These are phyloP conservation scores for Andrena camellia DNA, from an alignment of 2,888 invertebrate genomes.

Conservation along the genomic window DNA sequence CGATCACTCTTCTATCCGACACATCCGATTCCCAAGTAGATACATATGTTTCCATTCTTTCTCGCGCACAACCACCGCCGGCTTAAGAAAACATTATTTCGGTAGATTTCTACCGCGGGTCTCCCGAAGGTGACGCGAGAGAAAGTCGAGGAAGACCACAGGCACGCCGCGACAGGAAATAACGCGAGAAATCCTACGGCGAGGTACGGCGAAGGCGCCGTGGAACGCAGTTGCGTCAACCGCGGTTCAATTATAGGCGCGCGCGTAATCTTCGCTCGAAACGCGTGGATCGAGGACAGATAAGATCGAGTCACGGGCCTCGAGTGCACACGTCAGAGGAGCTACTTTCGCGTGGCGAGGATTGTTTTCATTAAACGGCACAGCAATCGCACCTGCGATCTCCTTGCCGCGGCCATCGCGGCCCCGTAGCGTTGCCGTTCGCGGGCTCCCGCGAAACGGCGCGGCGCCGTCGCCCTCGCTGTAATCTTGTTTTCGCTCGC, in stretches of 20 bases:
- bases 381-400: conserved; percentile 19
- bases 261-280: neutral
- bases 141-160: neutral
- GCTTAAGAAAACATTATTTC: neutral
- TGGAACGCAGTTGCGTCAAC: neutral
- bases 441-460: neutral
- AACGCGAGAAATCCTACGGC: neutral
- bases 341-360: conserved; percentile 4
- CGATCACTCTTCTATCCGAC: no score
- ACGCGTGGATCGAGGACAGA: conserved; percentile 8
- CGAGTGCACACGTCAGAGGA: conserved; percentile 1
- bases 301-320: neutral
- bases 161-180: neutral
- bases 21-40: no score
- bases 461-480: neutral
- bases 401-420: neutral
- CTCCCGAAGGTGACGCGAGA: neutral
- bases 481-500: conserved; percentile 48
- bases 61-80: no score
- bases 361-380: conserved; percentile 25
- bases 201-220: neutral
- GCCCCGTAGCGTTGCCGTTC: conserved; percentile 22
- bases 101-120: neutral
- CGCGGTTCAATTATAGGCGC: conserved; percentile 2
- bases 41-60: no score